Evolutionary conservation across 2,888 invertebrate species (phyloP), one percentile per base, ranked within the genome.

Genomic region (Molorchus minor): DNA sequence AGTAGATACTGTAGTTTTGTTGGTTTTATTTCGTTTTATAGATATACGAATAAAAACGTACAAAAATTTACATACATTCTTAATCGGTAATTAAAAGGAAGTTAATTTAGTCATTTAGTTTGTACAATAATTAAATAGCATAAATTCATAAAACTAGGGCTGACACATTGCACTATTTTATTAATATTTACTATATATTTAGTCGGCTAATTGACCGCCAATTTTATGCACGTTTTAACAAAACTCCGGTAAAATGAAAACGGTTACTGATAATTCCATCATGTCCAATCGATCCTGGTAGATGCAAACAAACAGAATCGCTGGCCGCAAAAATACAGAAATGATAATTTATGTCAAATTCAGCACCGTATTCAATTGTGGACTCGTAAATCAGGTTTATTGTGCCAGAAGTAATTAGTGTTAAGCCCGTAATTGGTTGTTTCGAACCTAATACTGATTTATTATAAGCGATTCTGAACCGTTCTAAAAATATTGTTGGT

Each of bases 381-480:
- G 68, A 64, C 64, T 61, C 69, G 70, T 76, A 77, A 77, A 77
- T 77, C 75, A 75, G 73, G 60, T 73, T 75, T 75, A 75, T 74
- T 64, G n/a, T n/a, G 74, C 74, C 69, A 58, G 70, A 61, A 68
- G 71, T 77, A 77, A 77, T 77, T 77, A 77, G 75, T 71, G 67
- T 74, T 5, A 75, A 76, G 72, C 71, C 70, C 63, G 70, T 75
- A 76, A 77, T 76, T 75, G 75, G 74, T 75, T 75, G 75, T 76
- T 75, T 70, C 71, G 72, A 70, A 71, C 71, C 76, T 75, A 76
- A 76, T 73, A 61, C 74, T 74, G 76, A 75, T 77, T 76, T 76
- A 76, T 74, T 67, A 65, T 65, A 53, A 49, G 25, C 8, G 7
- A 21, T n/a, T n/a, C n/a, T n/a, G n/a, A n/a, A n/a, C n/a, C n/a